Conservation (phyloP, 2,888 invertebrate genomes). For the Sinodicranocentrus sp. region DNA sequence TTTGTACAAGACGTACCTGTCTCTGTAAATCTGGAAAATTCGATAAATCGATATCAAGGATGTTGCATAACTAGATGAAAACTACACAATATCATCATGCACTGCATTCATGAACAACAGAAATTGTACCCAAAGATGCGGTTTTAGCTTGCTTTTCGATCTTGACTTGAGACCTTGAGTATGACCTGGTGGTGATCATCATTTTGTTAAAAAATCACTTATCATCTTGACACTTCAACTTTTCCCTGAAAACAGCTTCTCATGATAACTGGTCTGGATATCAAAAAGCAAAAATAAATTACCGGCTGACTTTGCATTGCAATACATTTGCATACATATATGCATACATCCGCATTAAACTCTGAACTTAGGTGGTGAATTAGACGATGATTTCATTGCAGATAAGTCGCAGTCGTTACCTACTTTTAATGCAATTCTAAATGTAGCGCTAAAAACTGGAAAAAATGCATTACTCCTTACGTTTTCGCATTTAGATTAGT, state of each 20-base stretch:
- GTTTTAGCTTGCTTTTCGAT: conserved; percentile 8
- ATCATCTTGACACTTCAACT: conserved; percentile 41
- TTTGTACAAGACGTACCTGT: neutral
- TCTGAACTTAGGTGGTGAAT: no score
- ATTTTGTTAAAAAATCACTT: conserved; percentile 33
- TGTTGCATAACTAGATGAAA: conserved; percentile 31
- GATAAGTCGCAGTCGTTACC: no score
- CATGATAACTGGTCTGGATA: neutral
- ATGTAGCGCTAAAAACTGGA: neutral
- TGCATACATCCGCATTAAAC: neutral
- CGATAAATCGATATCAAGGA: neutral
- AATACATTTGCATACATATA: neutral
- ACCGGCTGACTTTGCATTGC: conserved; percentile 36
- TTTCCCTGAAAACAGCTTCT: conserved; percentile 49
- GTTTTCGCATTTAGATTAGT: neutral
- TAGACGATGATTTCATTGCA: conserved; percentile 21
- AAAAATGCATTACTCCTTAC: neutral
- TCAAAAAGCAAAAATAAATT: neutral
- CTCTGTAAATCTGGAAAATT: no score
- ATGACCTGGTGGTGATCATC: conserved; percentile 34
- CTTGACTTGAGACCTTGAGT: neutral
- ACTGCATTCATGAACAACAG: conserved; percentile 50
- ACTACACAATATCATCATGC: conserved; percentile 47
- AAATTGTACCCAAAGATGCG: conserved; percentile 22
- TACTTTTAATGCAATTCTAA: neutral